Evolutionary conservation across 2,888 invertebrate species (phyloP).

Genomic region (Vesta saturnalis): DNA sequence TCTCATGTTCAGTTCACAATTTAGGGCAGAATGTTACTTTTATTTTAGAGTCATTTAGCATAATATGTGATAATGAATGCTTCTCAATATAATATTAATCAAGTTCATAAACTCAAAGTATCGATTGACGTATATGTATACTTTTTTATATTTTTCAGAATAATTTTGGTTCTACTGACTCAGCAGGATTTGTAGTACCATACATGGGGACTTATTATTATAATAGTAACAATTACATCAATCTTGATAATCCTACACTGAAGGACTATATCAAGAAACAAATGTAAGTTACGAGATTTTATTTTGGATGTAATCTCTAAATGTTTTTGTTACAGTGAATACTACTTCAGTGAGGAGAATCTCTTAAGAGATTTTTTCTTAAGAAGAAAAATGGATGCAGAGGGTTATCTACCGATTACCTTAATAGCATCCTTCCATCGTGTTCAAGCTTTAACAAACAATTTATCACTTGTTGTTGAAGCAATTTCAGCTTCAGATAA

Average conservation of each 20-base stretch:
- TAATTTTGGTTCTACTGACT: slow-evolving; percentile 22
- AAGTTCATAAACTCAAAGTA: too few species aligned
- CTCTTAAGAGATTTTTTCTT: slow-evolving; percentile 95
- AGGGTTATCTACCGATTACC: slow-evolving; percentile 93
- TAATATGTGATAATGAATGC: too few species aligned
- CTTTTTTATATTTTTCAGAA: slow-evolving; percentile 16
- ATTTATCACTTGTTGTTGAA: slow-evolving; percentile 83
- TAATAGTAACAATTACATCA: slow-evolving; percentile 63
- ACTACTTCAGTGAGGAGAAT: slow-evolving; percentile 98
- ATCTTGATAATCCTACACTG: slow-evolving; percentile 66
- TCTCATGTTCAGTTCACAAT: too few species aligned
- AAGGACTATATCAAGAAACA: slow-evolving; percentile 90
- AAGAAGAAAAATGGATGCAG: slow-evolving; percentile 93
- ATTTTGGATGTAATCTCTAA: not conserved
- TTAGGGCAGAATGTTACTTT: too few species aligned
- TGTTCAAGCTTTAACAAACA: slow-evolving; percentile 86
- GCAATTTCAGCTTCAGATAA: slow-evolving; percentile 87
- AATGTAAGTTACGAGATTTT: slow-evolving; percentile 73
- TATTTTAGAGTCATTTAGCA: too few species aligned
- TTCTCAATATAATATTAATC: too few species aligned
- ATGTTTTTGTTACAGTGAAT: slow-evolving; percentile 80
- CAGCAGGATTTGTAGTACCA: slow-evolving; percentile 56
- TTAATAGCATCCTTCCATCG: slow-evolving; percentile 97
- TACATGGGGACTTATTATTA: slow-evolving; percentile 72
- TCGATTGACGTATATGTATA: too few species aligned